Conservation (phyloP, 1,140 invertebrate species). For the Zaprionus davidi region DNA sequence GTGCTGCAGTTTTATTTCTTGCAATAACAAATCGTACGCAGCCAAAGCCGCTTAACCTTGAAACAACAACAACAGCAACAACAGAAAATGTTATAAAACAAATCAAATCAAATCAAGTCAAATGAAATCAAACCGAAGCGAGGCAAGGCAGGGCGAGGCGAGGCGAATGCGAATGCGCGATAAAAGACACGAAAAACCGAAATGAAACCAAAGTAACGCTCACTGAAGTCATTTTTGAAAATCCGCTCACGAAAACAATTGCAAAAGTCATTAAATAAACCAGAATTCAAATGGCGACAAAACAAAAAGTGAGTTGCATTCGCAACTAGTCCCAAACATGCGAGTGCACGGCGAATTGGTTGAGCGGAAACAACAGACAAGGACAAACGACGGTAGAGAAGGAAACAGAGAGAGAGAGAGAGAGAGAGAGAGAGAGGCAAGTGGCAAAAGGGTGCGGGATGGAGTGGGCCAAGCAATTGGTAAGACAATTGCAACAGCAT, state of each 20-base stretch:
- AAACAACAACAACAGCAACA: constrained; percentile 44
- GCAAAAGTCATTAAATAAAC: constrained; percentile 82
- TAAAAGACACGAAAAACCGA: constrained; percentile 6
- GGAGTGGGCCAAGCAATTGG: not conserved
- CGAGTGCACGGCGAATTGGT: constrained; percentile 30
- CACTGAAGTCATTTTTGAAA: constrained; percentile 75
- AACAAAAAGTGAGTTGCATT: constrained; percentile 62
- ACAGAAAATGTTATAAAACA: constrained; percentile 37
- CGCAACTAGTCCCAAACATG: constrained; percentile 55
- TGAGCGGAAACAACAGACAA: constrained; percentile 47
- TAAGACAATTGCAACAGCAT: not conserved
- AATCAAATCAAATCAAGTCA: constrained; percentile 24
- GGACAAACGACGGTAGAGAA: constrained; percentile 18
- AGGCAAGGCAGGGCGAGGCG: constrained; percentile 1
- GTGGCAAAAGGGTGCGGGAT: not conserved
- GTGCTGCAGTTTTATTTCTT: constrained; percentile 61
- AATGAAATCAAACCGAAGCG: constrained; percentile 17
- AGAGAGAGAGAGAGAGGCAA: not conserved
- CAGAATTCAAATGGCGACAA: constrained; percentile 75
- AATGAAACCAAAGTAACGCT: constrained; percentile 57
- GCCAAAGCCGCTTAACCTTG: constrained; percentile 71
- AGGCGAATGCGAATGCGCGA: not conserved
- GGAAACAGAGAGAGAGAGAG: not conserved
- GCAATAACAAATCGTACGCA: constrained; percentile 70
- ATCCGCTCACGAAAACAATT: constrained; percentile 82